Base-by-base conservation (phyloP, 2,888 invertebrate genomes). In the Acrobasis consociella region DNA sequence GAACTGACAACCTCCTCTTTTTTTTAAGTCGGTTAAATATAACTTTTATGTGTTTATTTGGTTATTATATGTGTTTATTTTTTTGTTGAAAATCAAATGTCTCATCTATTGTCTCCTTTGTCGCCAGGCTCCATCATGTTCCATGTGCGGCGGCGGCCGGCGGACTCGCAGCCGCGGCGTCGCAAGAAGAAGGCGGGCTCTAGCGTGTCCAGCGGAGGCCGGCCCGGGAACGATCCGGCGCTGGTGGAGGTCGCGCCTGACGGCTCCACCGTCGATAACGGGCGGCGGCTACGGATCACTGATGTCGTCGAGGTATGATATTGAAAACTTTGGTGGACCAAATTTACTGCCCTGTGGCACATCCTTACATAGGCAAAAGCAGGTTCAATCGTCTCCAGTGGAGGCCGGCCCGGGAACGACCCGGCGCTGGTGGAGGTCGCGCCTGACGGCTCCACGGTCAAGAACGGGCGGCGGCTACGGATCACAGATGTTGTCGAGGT, bases 61-160 rank as follows among this genome's bases (percentile, higher is more conserved):
- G 31, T 7, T 5, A 31, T 31, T 31, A 5, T 7, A 8, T 31
- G 8, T 31, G 31, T 31, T 31, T 31, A 31, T 31, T 31, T 31
- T 31, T 31, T 7, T 31, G 31, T 5, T 31, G 7, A 46, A 9
- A 10, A 55, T 17, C 17, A 17, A 52, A 22, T 9, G 9, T n/a
- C 17, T 58, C n/a, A 46, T n/a, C 46, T n/a, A 5, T 13, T 46
- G 13, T 46, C 46, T 5, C 22, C 37, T 38, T 77, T 72, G 67
- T 85, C 17, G 10, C 78, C 90, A 97, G 98, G 98, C 89, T 98
- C 98, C 80, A 97, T 99, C 83, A 99, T 98, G 97, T 99, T 99
- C 89, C 99, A 99, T 93, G 97, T 99, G 85, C 95, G 98, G 81
- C 94, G 98, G 83, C 95, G 98, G 82, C 97, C 99, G 72, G 96